These are phyloP conservation scores for Uloborus plumipes DNA, from an alignment of 2,888 invertebrate species.

Conservation along the genomic window DNA sequence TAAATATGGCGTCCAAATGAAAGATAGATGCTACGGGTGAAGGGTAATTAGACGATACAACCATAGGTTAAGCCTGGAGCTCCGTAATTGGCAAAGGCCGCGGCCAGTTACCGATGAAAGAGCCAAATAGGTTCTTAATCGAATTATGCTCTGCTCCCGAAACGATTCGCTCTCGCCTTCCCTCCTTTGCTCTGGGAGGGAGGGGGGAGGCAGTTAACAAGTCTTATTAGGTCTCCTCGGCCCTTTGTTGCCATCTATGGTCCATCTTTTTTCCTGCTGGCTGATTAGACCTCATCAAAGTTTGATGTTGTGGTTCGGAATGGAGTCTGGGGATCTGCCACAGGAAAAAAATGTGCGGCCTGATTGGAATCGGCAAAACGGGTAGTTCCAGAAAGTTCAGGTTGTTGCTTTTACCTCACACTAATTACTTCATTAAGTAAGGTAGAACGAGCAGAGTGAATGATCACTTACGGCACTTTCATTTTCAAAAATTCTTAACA, in stretches of 20 bases:
- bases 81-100: constrained; percentile 30
- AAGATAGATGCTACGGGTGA: constrained; percentile 52
- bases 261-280: constrained; percentile 47
- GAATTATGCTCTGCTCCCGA: constrained; percentile 50
- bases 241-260: constrained; percentile 56
- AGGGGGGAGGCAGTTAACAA: constrained; percentile 49
- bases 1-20: constrained; percentile 52
- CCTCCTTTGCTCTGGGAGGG: background rate
- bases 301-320: constrained; percentile 30
- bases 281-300: constrained; percentile 62
- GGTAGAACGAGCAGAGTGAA: too few species aligned
- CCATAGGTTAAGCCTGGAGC: constrained; percentile 38
- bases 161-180: constrained; percentile 42
- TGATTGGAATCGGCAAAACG: too few species aligned
- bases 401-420: background rate
- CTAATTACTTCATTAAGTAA: background rate
- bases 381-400: too few species aligned
- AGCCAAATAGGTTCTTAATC: constrained; percentile 57
- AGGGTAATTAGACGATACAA: constrained; percentile 46
- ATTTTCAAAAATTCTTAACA: too few species aligned
- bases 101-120: constrained; percentile 46
- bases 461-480: too few species aligned
- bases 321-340: constrained; percentile 9
- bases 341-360: background rate
- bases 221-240: constrained; percentile 61